Evolutionary conservation across 2,888 invertebrate genomes (phyloP), one percentile per base, ranked within the genome.

Genomic region (Drosophila neotestacea): DNA sequence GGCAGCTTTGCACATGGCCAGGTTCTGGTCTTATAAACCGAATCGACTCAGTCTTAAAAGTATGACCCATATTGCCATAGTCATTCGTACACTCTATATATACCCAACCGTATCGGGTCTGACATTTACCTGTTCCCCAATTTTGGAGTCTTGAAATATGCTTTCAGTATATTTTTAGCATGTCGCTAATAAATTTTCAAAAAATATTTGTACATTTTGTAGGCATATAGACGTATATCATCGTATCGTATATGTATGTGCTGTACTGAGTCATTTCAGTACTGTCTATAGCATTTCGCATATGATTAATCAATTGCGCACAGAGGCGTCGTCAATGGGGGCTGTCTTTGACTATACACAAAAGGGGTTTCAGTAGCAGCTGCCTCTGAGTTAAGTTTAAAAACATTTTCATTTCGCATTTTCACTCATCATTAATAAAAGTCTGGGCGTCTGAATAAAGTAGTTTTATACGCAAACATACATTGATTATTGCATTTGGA

Each of bases 371-470:
- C n/a, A 32, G n/a, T 7, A 28, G 28, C 30, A 30, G 7, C 71
- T 36, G 65, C 56, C 73, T 27, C 55, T 74, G 75, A 6, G 9
- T 52, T 47, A 41, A n/a, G 38, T 47, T 44, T 36, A 60, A 28
- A 61, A 88, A 73, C 56, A 83, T 83, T 88, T 83, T 71, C 52
- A 77, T 79, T 88, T 75, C 46, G 55, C 62, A 80, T 85, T 51
- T 83, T 79, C 86, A 83, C 84, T 83, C 72, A 85, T 85, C 84
- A 85, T 85, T 85, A 85, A 83, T 86, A 85, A 85, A 78, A 83
- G 86, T 88, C 84, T 88, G 81, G 86, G 63, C 72, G 85, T 76
- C 77, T 71, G 60, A 48, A 73, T 68, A 60, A 73, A 63, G 55
- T 65, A 63, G 48, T 58, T 74, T 62, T 80, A 69, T 65, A 77